phyloP scores from a whole-genome alignment of 2,113 vertebrate genomes.

The Orycteropus afer region DNA sequence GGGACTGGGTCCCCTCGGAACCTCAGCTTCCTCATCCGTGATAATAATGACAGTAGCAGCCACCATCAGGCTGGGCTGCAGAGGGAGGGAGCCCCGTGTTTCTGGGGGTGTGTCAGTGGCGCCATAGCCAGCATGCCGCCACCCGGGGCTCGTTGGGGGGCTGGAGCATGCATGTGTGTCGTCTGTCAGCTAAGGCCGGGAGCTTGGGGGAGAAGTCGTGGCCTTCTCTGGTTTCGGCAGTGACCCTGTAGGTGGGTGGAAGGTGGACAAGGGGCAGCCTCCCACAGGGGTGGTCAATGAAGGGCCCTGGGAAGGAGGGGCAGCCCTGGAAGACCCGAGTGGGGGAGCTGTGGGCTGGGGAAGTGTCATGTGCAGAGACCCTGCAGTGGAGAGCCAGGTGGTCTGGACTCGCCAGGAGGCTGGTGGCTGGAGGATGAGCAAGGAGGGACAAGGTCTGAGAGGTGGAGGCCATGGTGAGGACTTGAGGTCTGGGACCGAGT shows the following conservation, averaged over 20 bases:
- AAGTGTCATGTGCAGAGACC: not conserved
- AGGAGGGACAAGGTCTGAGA: not conserved
- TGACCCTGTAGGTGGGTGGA: not conserved
- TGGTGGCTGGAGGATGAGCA: too few species aligned
- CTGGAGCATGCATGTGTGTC: not conserved
- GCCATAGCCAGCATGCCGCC: not conserved
- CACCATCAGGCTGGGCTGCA: fast-evolving
- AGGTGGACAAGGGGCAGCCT: not conserved
- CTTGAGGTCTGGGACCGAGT: not conserved
- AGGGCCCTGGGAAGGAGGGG: not conserved
- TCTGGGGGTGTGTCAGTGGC: fast-evolving
- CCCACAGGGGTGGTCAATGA: too few species aligned
- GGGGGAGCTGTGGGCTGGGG: not conserved
- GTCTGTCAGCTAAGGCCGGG: not conserved
- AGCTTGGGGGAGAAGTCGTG: fast-evolving
- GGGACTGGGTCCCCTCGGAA: not conserved
- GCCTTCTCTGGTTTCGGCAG: not conserved
- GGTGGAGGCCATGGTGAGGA: not conserved
- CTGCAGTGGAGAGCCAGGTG: not conserved
- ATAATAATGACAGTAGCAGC: not conserved
- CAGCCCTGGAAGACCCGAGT: not conserved
- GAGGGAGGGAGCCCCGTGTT: not conserved
- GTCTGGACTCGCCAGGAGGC: not conserved
- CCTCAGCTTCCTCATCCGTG: not conserved
- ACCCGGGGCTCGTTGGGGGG: fast-evolving